phyloP scores from a whole-genome alignment of 2,888 invertebrate genomes.

The Liposcelis brunnea region DNA sequence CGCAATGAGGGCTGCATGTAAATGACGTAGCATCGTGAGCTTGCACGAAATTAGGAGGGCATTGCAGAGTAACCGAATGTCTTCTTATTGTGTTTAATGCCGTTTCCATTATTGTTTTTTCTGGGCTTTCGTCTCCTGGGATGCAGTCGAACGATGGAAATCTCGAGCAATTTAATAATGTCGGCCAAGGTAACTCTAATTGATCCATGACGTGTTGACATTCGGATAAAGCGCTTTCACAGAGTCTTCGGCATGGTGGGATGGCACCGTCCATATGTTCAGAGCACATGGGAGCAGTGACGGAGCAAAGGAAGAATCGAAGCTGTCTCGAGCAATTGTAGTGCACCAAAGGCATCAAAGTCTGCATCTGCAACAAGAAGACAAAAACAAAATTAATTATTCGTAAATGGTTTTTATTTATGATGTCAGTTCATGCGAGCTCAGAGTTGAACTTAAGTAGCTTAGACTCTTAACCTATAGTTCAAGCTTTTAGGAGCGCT shows the following conservation, averaged over 20 bases:
- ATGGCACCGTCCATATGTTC: conserved; percentile 71
- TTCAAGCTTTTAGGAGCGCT: no score
- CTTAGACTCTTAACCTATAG: no score
- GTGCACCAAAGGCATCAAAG: conserved; percentile 53
- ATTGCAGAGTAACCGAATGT: conserved; percentile 23
- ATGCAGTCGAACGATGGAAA: conserved; percentile 52
- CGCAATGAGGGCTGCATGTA: conserved; percentile 38
- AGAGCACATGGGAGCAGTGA: conserved; percentile 81
- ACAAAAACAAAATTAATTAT: no score
- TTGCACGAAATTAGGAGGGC: conserved; percentile 41
- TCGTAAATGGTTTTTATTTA: no score
- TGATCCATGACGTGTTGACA: conserved; percentile 50
- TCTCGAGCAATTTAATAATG: conserved; percentile 56
- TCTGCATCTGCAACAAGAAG: conserved; percentile 43
- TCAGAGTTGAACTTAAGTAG: no score
- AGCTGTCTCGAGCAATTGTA: conserved; percentile 66
- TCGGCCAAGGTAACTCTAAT: conserved; percentile 48
- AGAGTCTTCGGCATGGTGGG: conserved; percentile 70
- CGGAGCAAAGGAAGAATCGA: conserved; percentile 74
- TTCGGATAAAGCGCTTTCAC: conserved; percentile 49
- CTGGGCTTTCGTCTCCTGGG: conserved; percentile 27
- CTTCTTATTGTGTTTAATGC: conserved; percentile 22
- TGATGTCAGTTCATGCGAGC: no score
- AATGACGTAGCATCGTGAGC: conserved; percentile 34
- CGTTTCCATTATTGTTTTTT: conserved; percentile 17